Evolutionary conservation across 2,888 invertebrate species (phyloP).

Genomic region (Sipha maydis): DNA sequence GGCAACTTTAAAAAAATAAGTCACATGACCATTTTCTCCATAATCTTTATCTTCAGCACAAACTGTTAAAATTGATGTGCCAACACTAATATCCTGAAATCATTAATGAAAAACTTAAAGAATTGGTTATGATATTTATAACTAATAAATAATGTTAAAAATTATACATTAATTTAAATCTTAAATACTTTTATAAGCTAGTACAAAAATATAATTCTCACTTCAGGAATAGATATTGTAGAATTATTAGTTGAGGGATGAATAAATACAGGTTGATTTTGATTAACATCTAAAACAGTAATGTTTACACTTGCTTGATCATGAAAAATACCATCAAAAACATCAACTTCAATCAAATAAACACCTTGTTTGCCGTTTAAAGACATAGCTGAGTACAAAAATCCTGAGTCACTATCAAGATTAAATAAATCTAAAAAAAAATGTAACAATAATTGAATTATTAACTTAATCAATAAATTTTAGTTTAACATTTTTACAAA

Average conservation of each 20-base stretch:
- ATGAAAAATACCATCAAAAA: constrained; percentile 78
- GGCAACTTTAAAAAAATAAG: constrained; percentile 83
- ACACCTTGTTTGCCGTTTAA: constrained; percentile 74
- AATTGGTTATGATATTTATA: not conserved
- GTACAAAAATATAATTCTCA: constrained; percentile 67
- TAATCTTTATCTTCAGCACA: constrained; percentile 84
- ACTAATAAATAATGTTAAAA: not conserved
- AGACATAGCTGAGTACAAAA: constrained; percentile 81
- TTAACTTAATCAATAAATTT: not conserved
- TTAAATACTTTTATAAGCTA: not conserved
- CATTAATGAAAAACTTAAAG: not conserved
- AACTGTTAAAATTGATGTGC: constrained; percentile 82
- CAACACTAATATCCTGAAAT: constrained; percentile 76
- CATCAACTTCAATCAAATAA: constrained; percentile 75
- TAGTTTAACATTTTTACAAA: constrained; percentile 3
- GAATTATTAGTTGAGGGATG: constrained; percentile 80
- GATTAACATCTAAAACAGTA: constrained; percentile 81
- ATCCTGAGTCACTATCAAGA: constrained; percentile 81
- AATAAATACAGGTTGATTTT: constrained; percentile 83
- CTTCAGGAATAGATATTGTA: constrained; percentile 85
- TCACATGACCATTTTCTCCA: constrained; percentile 84
- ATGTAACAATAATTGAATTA: too few relatives aligned
- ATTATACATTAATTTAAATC: not conserved
- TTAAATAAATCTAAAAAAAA: constrained; percentile 76
- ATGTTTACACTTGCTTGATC: constrained; percentile 81